phyloP scores from a whole-genome alignment of 2,888 invertebrate genomes.

The Thera obeliscata region DNA sequence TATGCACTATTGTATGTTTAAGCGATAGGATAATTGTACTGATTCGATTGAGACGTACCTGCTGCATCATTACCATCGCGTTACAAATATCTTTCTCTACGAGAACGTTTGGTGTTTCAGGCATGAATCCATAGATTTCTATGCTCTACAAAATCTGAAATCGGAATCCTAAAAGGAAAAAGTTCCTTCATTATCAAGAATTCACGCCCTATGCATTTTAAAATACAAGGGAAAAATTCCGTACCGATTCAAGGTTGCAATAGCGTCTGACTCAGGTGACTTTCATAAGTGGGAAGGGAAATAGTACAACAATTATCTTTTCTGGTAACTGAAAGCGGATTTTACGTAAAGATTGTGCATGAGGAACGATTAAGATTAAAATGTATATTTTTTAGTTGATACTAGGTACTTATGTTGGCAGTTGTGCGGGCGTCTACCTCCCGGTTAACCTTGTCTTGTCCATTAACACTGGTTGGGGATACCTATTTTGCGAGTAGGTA shows the following conservation, averaged over 20 bases:
- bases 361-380: conserved; percentile 64
- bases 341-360: conserved; percentile 55
- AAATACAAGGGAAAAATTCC: conserved; percentile 46
- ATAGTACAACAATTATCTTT: conserved; percentile 47
- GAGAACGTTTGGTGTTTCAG: neutral
- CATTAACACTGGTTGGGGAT: conserved; percentile 73
- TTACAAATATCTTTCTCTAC: conserved; percentile 51
- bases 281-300: conserved; percentile 61
- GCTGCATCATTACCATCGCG: conserved; percentile 52
- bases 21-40: conserved; percentile 33
- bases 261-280: conserved; percentile 48
- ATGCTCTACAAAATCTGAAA: neutral
- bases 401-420: conserved; percentile 50
- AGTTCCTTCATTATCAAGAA: conserved; percentile 10
- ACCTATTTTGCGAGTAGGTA: conserved; percentile 52
- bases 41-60: conserved; percentile 35
- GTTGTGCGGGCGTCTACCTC: conserved; percentile 74
- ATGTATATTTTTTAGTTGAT: conserved; percentile 66
- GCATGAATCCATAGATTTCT: neutral
- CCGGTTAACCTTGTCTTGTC: conserved; percentile 76
- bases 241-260: conserved; percentile 51
- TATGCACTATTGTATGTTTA: conserved; percentile 42
- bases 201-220: conserved; percentile 11
- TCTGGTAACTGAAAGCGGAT: conserved; percentile 53
- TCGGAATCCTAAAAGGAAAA: neutral